phyloP scores from a whole-genome alignment of 2,797 vertebrate genomes.

The Parauchenoglanis ngamensis region DNA sequence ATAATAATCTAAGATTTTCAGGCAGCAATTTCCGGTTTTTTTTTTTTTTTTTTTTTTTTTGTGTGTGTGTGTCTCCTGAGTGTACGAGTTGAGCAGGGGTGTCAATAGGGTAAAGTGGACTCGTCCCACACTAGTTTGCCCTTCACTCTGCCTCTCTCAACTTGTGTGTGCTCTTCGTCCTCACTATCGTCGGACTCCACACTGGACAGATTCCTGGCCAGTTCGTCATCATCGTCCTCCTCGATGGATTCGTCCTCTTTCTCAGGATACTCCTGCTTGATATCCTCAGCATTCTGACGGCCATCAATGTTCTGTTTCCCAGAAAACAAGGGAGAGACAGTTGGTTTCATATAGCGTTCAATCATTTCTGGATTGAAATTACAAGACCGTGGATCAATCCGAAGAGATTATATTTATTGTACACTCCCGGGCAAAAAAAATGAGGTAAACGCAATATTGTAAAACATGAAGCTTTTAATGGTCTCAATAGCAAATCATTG shows the following conservation, averaged over 20 bases:
- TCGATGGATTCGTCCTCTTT: not conserved
- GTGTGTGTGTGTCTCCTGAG: conserved; percentile 30
- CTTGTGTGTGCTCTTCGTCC: conserved; percentile 75
- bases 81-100: conserved; percentile 12
- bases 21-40: conserved; percentile 56
- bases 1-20: conserved; percentile 67
- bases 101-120: conserved; percentile 51
- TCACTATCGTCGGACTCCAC: conserved; percentile 88
- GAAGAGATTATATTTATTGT: too few species aligned
- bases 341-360: not conserved
- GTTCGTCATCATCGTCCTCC: not conserved
- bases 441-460: too few species aligned
- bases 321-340: not conserved
- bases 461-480: too few species aligned
- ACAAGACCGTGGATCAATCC: too few species aligned
- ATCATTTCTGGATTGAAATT: not conserved
- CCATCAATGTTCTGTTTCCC: conserved; percentile 10
- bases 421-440: too few species aligned
- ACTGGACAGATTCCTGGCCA: conserved; percentile 53
- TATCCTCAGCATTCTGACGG: not conserved
- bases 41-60: not conserved
- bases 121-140: conserved; percentile 87
- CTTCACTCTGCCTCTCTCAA: conserved; percentile 72
- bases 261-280: not conserved
- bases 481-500: too few species aligned